These are phyloP conservation scores for Tenthredo livida DNA, from an alignment of 2,888 invertebrate genomes.

Conservation along the genomic window DNA sequence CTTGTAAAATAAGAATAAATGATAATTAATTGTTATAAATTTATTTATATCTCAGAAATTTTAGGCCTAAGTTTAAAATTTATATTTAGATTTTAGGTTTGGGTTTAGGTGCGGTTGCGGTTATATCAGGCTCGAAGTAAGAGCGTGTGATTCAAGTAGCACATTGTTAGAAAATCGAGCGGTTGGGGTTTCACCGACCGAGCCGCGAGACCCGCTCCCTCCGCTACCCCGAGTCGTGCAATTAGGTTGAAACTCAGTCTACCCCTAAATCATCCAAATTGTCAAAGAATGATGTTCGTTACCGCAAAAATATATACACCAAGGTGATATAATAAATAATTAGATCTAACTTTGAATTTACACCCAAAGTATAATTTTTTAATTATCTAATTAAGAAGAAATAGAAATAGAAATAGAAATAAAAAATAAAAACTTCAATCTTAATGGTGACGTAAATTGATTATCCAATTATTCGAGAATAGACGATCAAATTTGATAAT, in stretches of 20 bases:
- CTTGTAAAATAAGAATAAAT: too few species aligned
- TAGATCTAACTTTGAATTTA: not conserved
- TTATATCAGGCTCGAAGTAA: slow-evolving; percentile 54
- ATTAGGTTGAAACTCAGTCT: not conserved
- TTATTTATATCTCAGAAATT: not conserved
- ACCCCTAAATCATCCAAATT: not conserved
- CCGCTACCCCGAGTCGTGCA: slow-evolving; percentile 56
- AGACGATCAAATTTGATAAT: not conserved
- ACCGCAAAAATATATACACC: not conserved
- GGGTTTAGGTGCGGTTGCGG: slow-evolving; percentile 44
- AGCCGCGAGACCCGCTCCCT: slow-evolving; percentile 74
- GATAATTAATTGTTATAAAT: not conserved
- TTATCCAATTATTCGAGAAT: not conserved
- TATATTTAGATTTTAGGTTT: not conserved
- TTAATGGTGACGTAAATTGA: not conserved
- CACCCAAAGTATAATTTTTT: not conserved
- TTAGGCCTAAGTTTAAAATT: not conserved
- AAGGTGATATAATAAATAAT: not conserved
- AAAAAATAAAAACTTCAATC: not conserved
- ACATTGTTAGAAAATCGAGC: slow-evolving; percentile 63
- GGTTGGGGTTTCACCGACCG: slow-evolving; percentile 75
- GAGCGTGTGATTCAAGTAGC: slow-evolving; percentile 56
- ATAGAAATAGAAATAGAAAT: not conserved
- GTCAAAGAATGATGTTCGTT: not conserved
- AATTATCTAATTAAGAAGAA: not conserved